Base-by-base conservation (phyloP, 2,888 invertebrate genomes). In the Sclerodermus sp. region DNA sequence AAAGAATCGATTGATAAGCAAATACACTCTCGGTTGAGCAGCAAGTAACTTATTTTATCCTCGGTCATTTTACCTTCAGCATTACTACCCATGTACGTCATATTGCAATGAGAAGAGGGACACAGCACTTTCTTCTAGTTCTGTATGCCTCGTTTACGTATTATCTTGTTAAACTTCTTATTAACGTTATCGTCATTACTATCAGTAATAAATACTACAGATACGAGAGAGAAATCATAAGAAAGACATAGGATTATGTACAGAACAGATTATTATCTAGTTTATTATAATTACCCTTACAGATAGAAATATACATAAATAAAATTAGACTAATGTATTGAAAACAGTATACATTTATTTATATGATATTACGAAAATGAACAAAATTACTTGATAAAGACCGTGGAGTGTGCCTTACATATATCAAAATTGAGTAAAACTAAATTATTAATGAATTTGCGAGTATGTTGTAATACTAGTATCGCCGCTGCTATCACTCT, bases 181-280 rank as follows among this genome's bases (percentile, higher is more conserved):
- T 74, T 72, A 73, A 71, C 61, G 63, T 72, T 72, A 71, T 63
- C 69, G 57, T 73, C 71, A 71, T 73, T 69, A 68, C 67, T 71
- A 70, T 69, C 68, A 73, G 72, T 67, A 71, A 63, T 64, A 67
- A 70, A 70, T 62, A 65, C 57, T 66, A 71, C 62, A 58, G 70
- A 62, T 73, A 75, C 69, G 58, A 65, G 70, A 23, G 67, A 64
- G 59, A 57, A 69, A 66, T 66, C 66, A 64, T 75, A 70, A 68
- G 64, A 73, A 71, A 71, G 71, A 73, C 72, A 75, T 76, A 76
- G 71, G 68, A 68, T 74, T 73, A 74, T 77, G 77, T 77, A 77
- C 77, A 77, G 75, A 74, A 58, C 58, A 68, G 64, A 71, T 71
- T 76, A 74, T 71, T 73, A 71, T 65, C 66, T 72, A 57, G 58